Evolutionary conservation across 2,797 vertebrate genomes (phyloP), one percentile per base, ranked within the genome.

Genomic region (Urosaurus nigricauda): DNA sequence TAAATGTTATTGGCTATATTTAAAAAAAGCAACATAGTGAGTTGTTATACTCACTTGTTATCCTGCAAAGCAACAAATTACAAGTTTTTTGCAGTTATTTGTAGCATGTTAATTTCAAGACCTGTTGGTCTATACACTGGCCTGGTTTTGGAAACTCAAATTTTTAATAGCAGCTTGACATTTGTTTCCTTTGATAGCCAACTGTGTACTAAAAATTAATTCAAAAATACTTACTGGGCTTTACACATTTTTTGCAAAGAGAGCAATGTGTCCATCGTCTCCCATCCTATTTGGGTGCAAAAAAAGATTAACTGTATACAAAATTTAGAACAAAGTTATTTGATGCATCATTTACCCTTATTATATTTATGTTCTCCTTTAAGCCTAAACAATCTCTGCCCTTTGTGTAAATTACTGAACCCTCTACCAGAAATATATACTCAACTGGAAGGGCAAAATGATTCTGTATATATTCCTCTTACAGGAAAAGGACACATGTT

Each of bases 221-320:
- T 58, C 75, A 47, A 89, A 86, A 29, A 77, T 96, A 97, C 97
- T 97, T 97, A 99, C 99, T 98, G 77, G 98, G 98, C 91, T 99
- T 99, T 60, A 99, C 98, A 92, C 98, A 99, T 92, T 97, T 98
- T 90, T 96, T 96, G 95, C 99, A 99, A 9, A 95, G 83, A 32
- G 93, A 87, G 96, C 99, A 99, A 87, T 99, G 98, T 77, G 96
- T 98, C 98, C 98, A 99, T 43, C 86, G 96, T 85, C 98, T 97
- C 14, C 98, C 98, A 40, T 99, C 98, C 98, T 99, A 95, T 90
- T 92, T 93, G 0, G 0, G 3, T 5, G 37, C 7, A 16, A 5
- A 2, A 80, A 63, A 32, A 16, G 89, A 89, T 37, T 85, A 87
- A 11, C 0, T 71, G 19, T 32, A 32, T 1, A 80, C 16, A 79